Evolutionary conservation across 2,797 vertebrate genomes (phyloP).

Genomic region (Ara ararauna): DNA sequence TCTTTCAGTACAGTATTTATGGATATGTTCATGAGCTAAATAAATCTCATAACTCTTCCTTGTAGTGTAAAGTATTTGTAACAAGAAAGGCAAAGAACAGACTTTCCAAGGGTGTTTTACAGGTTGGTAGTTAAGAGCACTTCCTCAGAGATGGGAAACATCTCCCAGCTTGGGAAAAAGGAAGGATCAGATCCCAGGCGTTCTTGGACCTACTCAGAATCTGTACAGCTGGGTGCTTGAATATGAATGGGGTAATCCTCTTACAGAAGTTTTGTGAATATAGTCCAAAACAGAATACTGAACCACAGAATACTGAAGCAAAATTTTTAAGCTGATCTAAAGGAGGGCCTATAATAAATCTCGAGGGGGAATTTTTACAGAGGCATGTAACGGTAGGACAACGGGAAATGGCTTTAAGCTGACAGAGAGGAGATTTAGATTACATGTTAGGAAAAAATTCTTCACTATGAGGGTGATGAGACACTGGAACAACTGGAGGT

Average conservation of each 20-base stretch:
- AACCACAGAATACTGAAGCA: not conserved
- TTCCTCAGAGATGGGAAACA: accelerated
- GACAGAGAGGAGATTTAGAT: not conserved
- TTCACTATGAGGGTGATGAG: not conserved
- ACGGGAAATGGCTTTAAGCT: not conserved
- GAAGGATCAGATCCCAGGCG: not conserved
- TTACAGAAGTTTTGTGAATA: not conserved
- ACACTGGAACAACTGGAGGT: not conserved
- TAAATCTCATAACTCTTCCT: not conserved
- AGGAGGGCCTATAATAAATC: not conserved
- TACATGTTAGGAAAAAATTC: not conserved
- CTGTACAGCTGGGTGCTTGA: not conserved
- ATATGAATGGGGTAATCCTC: not conserved
- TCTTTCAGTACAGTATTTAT: not conserved
- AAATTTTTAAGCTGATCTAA: not conserved
- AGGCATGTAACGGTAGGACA: not conserved
- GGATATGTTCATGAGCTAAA: not conserved
- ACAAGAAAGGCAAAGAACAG: not conserved
- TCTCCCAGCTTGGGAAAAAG: not conserved
- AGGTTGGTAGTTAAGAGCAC: not conserved
- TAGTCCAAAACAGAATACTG: not conserved
- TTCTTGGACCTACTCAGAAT: not conserved
- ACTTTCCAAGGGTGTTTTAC: not conserved
- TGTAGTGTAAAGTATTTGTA: not conserved
- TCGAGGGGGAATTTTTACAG: not conserved